Evolutionary conservation across 2,797 vertebrate species (phyloP), one percentile per base, ranked within the genome.

Genomic region (Bufotes viridis): DNA sequence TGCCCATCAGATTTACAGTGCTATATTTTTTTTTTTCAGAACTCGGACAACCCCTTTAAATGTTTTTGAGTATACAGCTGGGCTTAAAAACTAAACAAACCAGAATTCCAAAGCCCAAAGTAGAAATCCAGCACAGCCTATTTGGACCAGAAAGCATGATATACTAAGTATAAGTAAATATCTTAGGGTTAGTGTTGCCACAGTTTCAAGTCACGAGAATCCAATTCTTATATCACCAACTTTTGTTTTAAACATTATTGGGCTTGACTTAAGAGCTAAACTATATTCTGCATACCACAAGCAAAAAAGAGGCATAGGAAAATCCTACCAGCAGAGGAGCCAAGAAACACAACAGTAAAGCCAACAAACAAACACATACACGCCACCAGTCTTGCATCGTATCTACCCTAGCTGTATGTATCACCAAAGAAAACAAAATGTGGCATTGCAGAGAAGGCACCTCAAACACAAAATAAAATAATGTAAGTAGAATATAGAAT

Each of bases 371-470:
- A 15, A 58, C 29, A 84, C 70, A 83, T 67, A 83, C 67, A 58
- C 18, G 18, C 58, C 11, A 58, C 12, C n/a, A 12, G 26, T 51
- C 22, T 15, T 60, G 22, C 51, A 42, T 72, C 24, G 60, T 34
- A 72, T 61, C 82, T 84, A 74, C 69, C 17, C n/a, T 15, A 70
- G 18, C 65, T 22, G 22, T 14, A 20, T n/a, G 53, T 34, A 60
- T 53, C 20, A 58, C 26, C 53, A 58, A 55, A 58, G 18, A 83
- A 29, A 42, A 42, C 42, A 22, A 18, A 11, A 82, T 42, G 69
- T 84, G 82, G 70, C 70, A 61, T 84, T 60, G 57, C 82, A 84
- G 82, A 84, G 70, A 84, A 84, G 82, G 82, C 82, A 84, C 82
- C 69, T 84, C 55, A 74, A 84, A 74, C 20, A 42, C 26, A 84